Conservation (phyloP, 2,113 vertebrate species). For the Micromys minutus region DNA sequence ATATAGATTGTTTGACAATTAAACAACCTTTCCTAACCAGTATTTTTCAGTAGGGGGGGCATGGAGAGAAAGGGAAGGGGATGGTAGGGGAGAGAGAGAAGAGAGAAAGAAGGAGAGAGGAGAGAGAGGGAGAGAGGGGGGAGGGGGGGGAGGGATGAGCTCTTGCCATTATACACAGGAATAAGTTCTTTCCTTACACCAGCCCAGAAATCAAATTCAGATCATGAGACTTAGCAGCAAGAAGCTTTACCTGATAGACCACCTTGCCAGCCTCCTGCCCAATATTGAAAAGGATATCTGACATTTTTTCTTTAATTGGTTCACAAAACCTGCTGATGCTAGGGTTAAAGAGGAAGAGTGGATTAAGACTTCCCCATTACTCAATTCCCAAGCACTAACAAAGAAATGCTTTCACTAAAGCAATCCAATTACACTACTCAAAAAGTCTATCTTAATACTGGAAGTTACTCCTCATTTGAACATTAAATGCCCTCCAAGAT, state of each 20-base stretch:
- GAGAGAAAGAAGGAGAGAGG: not conserved
- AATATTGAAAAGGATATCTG: not conserved
- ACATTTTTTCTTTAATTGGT: not conserved
- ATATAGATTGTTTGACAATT: not conserved
- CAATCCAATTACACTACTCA: not conserved
- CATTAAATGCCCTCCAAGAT: not conserved
- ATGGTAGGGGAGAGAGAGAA: too few relatives aligned
- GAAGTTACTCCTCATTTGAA: constrained; percentile 24
- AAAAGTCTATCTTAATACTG: not conserved
- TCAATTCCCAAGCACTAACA: not conserved
- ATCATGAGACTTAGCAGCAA: not conserved
- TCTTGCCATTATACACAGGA: not conserved
- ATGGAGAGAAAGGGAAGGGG: not conserved
- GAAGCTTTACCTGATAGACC: not conserved
- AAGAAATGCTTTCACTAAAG: constrained; percentile 2
- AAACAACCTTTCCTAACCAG: not conserved
- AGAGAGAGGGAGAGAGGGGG: not conserved
- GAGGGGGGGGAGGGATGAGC: not conserved
- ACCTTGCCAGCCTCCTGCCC: not conserved
- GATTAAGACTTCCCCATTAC: not conserved
- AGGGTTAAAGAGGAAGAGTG: not conserved
- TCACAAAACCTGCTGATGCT: not conserved
- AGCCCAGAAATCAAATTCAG: not conserved
- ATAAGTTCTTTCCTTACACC: not conserved
- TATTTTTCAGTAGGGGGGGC: not conserved